A percentile compares a stretch with the other conserved stretches of the same genome.
Evolutionary conservation across 1,140 invertebrate genomes (phyloP).

Genomic region (Pogonomyrmex barbatus): DNA sequence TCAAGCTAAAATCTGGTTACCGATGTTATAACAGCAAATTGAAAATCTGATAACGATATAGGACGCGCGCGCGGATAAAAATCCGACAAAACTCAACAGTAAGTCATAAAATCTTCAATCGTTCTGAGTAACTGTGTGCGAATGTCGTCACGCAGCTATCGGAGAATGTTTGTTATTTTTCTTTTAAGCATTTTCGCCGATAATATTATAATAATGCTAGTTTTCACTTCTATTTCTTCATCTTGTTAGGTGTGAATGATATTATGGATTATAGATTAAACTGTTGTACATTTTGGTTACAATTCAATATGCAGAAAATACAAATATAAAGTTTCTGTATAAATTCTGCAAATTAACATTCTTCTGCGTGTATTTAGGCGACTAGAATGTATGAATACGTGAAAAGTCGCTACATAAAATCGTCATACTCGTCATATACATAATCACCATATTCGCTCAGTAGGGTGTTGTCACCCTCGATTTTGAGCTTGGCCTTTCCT

Average conservation of each 20-base stretch:
- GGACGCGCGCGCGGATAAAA: conserved; percentile 13
- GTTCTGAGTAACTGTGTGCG: not conserved
- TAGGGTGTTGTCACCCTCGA: conserved; percentile 90
- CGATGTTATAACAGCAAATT: conserved; percentile 17
- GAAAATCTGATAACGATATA: conserved; percentile 26
- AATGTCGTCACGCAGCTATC: not conserved
- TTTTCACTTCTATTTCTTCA: conserved; percentile 45
- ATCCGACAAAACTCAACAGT: conserved; percentile 50
- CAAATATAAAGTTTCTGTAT: conserved; percentile 66
- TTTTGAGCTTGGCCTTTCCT: conserved; percentile 91
- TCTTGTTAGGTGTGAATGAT: conserved; percentile 46
- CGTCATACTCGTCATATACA: conserved; percentile 87
- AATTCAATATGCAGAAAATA: conserved; percentile 59
- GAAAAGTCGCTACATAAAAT: conserved; percentile 89
- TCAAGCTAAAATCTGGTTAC: conserved; percentile 7
- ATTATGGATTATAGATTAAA: conserved; percentile 48
- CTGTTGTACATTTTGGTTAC: conserved; percentile 58
- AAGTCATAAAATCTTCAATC: conserved; percentile 31
- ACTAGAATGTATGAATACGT: conserved; percentile 81
- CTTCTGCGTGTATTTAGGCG: conserved; percentile 77
- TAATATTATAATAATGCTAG: conserved; percentile 56
- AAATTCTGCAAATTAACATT: conserved; percentile 74
- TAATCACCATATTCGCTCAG: conserved; percentile 87
- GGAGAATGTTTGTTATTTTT: not conserved
- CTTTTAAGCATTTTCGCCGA: conserved; percentile 38